Conservation (phyloP, 2,113 vertebrate genomes). For the Sakesphorus luctuosus region DNA sequence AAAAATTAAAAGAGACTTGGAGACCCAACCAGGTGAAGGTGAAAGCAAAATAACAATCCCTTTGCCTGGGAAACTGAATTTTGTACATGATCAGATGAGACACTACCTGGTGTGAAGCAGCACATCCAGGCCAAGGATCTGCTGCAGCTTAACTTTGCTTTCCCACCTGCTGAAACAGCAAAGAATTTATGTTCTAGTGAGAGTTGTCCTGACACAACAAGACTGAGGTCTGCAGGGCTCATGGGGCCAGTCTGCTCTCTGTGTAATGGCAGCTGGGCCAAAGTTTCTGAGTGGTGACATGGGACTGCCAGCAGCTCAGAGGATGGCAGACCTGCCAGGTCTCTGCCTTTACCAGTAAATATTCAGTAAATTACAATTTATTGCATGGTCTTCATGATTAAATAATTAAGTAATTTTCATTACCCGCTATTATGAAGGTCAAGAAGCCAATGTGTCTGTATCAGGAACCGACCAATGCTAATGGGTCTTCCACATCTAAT, state of each 20-base stretch:
- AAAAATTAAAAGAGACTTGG: slow-evolving; percentile 13
- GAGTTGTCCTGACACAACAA: not conserved
- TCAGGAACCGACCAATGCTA: not conserved
- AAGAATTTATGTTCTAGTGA: not conserved
- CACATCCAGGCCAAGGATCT: not conserved
- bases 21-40: not conserved
- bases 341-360: not conserved
- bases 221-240: not conserved
- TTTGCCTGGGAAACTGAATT: not conserved
- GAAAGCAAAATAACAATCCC: not conserved
- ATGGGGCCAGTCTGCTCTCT: not conserved
- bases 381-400: not conserved
- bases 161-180: not conserved
- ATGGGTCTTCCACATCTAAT: not conserved
- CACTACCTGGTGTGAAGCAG: not conserved
- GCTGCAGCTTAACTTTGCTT: not conserved
- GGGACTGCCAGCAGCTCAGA: not conserved
- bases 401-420: slow-evolving; percentile 38
- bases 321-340: not conserved
- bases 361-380: not conserved
- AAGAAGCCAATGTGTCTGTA: slow-evolving; percentile 1
- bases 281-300: not conserved
- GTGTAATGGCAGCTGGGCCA: not conserved
- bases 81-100: not conserved
- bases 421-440: not conserved